These are phyloP conservation scores for Steinernema scapterisci DNA, from an alignment of 2,888 invertebrate genomes.

Conservation along the genomic window DNA sequence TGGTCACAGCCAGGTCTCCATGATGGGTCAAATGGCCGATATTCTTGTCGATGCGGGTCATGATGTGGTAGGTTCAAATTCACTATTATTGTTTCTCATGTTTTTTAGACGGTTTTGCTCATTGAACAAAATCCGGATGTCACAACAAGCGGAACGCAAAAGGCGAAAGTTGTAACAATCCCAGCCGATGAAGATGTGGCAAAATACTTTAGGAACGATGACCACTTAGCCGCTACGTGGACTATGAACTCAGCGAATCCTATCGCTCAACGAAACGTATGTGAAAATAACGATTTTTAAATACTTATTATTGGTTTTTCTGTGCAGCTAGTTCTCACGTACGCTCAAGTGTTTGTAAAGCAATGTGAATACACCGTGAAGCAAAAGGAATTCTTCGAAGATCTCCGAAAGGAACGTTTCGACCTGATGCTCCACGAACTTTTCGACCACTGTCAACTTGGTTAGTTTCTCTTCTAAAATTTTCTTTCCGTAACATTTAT, in stretches of 20 bases:
- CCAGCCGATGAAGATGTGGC: background rate
- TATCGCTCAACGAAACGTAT: background rate
- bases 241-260: background rate
- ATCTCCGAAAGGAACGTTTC: background rate
- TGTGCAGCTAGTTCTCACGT: background rate
- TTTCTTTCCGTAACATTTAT: too few relatives aligned
- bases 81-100: background rate
- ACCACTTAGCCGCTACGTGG: background rate
- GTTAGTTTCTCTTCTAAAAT: background rate
- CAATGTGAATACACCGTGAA: background rate
- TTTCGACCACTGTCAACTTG: constrained; percentile 17
- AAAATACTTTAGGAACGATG: background rate
- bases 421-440: constrained; percentile 9
- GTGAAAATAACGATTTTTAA: too few relatives aligned
- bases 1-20: background rate
- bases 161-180: background rate
- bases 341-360: background rate
- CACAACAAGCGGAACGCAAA: background rate
- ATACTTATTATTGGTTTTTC: too few relatives aligned
- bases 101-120: constrained; percentile 1
- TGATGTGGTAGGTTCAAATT: background rate
- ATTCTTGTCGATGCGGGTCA: constrained; percentile 13
- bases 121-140: constrained; percentile 1
- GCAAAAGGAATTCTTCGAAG: background rate
- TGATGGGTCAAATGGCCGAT: background rate